A percentile compares a stretch with the other conserved stretches of the same genome.
These are phyloP conservation scores for Aporophyla nigra DNA, from an alignment of 2,888 invertebrate genomes.

Conservation along the genomic window DNA sequence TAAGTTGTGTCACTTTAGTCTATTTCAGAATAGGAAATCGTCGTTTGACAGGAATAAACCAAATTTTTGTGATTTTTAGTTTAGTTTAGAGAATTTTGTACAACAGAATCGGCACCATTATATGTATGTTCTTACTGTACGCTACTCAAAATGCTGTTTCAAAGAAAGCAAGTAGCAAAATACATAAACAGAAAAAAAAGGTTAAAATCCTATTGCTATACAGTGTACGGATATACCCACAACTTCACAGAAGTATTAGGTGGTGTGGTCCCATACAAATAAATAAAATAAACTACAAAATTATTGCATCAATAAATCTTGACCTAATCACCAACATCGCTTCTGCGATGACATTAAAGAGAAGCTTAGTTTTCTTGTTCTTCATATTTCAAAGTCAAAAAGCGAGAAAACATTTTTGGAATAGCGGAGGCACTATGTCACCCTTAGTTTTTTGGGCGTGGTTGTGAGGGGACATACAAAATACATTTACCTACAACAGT, in stretches of 20 bases:
- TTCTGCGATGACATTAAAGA: background rate
- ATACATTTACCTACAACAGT: background rate
- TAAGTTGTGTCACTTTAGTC: no score
- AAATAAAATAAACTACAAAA: conserved; percentile 15
- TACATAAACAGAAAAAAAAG: background rate
- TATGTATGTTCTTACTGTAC: background rate
- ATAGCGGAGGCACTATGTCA: conserved; percentile 2
- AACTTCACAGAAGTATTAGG: conserved; percentile 51
- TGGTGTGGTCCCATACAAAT: background rate
- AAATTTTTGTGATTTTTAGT: no score
- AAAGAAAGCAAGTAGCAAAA: background rate
- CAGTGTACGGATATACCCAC: conserved; percentile 4
- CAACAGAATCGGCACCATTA: no score
- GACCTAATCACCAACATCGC: conserved; percentile 13
- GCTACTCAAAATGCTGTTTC: background rate
- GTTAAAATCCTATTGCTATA: conserved; percentile 7
- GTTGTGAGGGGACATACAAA: conserved; percentile 2
- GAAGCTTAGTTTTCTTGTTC: conserved; percentile 31
- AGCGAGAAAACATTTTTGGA: conserved; percentile 26
- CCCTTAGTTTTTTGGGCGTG: background rate
- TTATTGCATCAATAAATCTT: conserved; percentile 24
- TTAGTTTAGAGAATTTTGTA: no score
- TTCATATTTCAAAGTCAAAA: conserved; percentile 23
- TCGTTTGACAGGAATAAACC: no score
- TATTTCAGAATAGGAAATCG: no score